Evolutionary conservation across 2,797 vertebrate species (phyloP).

Genomic region (Platalea minor): DNA sequence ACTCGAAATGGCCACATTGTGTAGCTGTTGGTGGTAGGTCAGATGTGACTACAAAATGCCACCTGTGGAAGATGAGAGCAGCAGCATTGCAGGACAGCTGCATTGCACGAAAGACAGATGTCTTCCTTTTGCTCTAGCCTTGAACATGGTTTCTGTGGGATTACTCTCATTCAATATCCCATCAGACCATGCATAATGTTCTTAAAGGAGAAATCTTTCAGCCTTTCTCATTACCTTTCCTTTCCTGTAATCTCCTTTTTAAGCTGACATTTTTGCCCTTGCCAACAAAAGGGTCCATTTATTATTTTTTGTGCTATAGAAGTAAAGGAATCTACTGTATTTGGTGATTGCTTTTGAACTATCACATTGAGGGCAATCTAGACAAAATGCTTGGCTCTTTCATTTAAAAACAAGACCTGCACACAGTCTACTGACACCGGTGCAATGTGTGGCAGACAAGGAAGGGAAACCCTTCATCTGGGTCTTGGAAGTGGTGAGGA

Average conservation of each 20-base stretch:
- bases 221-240: not conserved
- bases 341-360: not conserved
- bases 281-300: not conserved
- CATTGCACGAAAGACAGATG: not conserved
- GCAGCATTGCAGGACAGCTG: not conserved
- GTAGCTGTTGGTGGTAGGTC: not conserved
- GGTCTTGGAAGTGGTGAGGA: not conserved
- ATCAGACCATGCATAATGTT: not conserved
- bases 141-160: not conserved
- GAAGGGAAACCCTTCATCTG: not conserved
- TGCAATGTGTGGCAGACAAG: not conserved
- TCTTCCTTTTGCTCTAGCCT: not conserved
- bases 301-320: not conserved
- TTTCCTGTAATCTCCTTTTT: not conserved
- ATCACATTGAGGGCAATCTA: not conserved
- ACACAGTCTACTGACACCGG: not conserved
- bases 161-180: not conserved
- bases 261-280: not conserved
- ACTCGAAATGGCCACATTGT: not conserved
- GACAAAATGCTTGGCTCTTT: not conserved
- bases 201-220: not conserved
- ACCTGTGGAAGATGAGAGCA: not conserved
- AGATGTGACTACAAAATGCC: not conserved
- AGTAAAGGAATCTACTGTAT: not conserved
- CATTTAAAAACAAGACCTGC: not conserved